Percentiles rank a stretch among this genome's conserved stretches.
Evolutionary conservation across 2,797 vertebrate genomes (phyloP).

Genomic region (Babyrousa celebensis): DNA sequence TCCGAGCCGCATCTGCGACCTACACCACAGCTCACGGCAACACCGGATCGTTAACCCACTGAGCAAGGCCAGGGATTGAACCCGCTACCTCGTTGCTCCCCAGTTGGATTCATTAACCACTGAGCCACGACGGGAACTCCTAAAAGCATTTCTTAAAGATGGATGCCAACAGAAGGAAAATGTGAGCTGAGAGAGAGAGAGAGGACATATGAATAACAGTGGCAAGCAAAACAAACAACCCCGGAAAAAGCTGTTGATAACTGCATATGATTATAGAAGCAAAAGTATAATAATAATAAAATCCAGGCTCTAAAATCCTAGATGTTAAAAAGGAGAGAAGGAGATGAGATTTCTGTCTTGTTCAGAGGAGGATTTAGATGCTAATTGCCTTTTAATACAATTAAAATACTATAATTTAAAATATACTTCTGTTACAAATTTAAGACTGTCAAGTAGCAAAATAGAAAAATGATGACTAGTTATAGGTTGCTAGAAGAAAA

Average conservation of each 20-base stretch:
- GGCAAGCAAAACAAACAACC: background rate
- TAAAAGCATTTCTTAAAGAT: too few species aligned
- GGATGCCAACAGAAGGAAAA: background rate
- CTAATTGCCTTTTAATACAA: background rate
- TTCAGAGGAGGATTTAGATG: constrained; percentile 29
- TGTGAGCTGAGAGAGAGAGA: background rate
- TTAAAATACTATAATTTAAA: constrained; percentile 42
- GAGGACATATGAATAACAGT: background rate
- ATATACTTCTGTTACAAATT: constrained; percentile 7
- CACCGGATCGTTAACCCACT: too few species aligned
- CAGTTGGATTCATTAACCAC: too few species aligned
- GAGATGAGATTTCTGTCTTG: background rate
- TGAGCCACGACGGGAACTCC: too few species aligned
- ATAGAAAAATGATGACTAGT: background rate
- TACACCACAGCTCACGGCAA: too few species aligned
- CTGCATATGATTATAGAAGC: background rate
- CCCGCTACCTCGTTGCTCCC: too few species aligned
- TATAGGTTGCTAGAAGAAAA: constrained; percentile 8
- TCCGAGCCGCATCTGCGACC: too few species aligned
- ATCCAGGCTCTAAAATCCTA: background rate
- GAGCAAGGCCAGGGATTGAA: too few species aligned
- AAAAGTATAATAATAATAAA: constrained; percentile 23
- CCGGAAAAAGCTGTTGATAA: background rate
- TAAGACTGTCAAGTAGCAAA: constrained; percentile 15
- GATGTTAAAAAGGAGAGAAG: background rate